These are phyloP conservation scores for Acleris cristana DNA, from an alignment of 2,888 invertebrate genomes.

Conservation along the genomic window DNA sequence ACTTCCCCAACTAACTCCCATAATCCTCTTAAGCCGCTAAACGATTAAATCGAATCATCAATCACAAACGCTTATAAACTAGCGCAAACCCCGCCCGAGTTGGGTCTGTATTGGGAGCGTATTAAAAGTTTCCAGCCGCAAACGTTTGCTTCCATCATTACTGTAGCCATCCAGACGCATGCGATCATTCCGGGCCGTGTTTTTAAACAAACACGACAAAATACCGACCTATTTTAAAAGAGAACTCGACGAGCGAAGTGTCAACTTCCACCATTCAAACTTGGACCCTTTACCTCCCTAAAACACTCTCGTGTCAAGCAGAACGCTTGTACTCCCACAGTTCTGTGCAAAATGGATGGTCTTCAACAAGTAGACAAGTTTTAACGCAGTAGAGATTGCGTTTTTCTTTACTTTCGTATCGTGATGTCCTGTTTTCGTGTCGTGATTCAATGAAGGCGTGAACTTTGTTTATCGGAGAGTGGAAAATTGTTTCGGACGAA, in stretches of 20 bases:
- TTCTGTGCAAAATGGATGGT: slow-evolving; percentile 48
- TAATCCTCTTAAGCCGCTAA: slow-evolving; percentile 29
- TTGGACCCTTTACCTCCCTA: slow-evolving; percentile 39
- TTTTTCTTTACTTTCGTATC: slow-evolving; percentile 68
- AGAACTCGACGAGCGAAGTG: slow-evolving; percentile 52
- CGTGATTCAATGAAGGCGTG: background rate
- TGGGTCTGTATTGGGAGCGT: slow-evolving; percentile 41
- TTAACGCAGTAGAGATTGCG: slow-evolving; percentile 74
- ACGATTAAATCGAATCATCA: slow-evolving; percentile 37
- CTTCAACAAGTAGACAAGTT: slow-evolving; percentile 67
- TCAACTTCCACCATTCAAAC: slow-evolving; percentile 49
- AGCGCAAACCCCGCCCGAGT: background rate
- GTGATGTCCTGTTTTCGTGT: slow-evolving; percentile 57
- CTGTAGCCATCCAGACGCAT: background rate
- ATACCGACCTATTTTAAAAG: slow-evolving; percentile 63
- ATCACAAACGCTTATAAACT: slow-evolving; percentile 36
- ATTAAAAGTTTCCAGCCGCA: slow-evolving; percentile 48
- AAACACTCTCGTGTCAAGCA: background rate
- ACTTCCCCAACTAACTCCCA: slow-evolving; percentile 20
- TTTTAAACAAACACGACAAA: slow-evolving; percentile 55
- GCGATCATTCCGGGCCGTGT: slow-evolving; percentile 38
- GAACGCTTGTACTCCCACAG: slow-evolving; percentile 26
- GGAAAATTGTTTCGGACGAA: slow-evolving; percentile 12
- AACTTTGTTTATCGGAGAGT: slow-evolving; percentile 27
- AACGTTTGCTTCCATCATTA: slow-evolving; percentile 15